Percentiles rank a stretch among this genome's conserved stretches.
phyloP scores from a whole-genome alignment of 2,888 invertebrate species.

The Plagodis pulveraria region DNA sequence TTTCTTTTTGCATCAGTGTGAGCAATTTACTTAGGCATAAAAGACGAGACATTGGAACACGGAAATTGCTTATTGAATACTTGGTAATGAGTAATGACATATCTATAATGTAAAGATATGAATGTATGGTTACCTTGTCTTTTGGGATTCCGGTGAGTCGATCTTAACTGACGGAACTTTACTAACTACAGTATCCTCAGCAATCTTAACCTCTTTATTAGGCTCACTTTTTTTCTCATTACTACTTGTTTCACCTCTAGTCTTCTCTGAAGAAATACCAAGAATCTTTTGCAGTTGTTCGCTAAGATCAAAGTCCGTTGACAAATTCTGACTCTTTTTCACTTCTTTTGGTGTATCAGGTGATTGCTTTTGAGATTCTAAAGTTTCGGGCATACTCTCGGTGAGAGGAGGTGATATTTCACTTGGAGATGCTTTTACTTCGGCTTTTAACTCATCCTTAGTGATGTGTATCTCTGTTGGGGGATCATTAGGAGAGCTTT shows the following conservation, averaged over 20 bases:
- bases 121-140: constrained; percentile 58
- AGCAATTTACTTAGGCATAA: no score
- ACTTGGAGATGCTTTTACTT: constrained; percentile 74
- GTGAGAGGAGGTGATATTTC: constrained; percentile 77
- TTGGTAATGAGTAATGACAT: no score
- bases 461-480: constrained; percentile 77
- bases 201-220: constrained; percentile 71
- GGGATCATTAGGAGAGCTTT: constrained; percentile 74
- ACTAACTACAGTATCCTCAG: constrained; percentile 62
- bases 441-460: constrained; percentile 62
- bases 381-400: constrained; percentile 53
- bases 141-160: constrained; percentile 76
- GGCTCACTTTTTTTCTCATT: constrained; percentile 69
- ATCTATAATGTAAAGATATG: background rate
- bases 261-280: constrained; percentile 79
- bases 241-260: constrained; percentile 58
- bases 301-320: constrained; percentile 80
- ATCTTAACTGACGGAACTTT: constrained; percentile 80
- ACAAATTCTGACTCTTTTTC: constrained; percentile 79
- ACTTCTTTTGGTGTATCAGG: constrained; percentile 77
- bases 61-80: no score
- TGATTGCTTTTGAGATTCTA: constrained; percentile 73
- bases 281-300: constrained; percentile 81
- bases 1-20: no score
- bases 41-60: no score